Evolutionary conservation across 2,113 vertebrate genomes (phyloP).

Genomic region (Catharus fuscescens): DNA sequence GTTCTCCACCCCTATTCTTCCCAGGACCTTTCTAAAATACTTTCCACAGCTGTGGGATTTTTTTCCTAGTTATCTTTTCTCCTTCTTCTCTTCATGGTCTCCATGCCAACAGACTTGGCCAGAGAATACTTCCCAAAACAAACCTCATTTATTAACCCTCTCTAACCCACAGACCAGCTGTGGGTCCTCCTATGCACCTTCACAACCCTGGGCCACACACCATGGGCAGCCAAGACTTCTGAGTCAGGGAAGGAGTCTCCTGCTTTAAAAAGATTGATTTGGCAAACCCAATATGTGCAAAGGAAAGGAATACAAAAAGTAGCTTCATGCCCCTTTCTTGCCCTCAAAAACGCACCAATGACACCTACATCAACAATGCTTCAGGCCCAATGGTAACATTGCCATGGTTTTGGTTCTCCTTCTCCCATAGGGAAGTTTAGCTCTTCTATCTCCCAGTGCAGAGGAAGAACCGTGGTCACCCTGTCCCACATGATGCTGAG

Average conservation of each 20-base stretch:
- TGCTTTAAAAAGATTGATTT: background rate
- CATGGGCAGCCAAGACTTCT: accelerated
- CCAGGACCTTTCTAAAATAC: no score
- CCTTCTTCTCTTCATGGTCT: no score
- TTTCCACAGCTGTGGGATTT: no score
- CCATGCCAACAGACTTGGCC: no score
- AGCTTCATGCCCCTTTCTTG: background rate
- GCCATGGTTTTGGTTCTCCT: background rate
- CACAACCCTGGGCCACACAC: background rate
- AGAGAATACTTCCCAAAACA: no score
- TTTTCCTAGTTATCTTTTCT: no score
- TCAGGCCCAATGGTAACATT: background rate
- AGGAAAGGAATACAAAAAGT: background rate
- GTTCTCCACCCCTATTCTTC: no score
- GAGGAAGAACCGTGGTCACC: background rate
- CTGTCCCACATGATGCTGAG: background rate
- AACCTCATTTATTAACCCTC: no score
- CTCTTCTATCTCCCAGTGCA: background rate
- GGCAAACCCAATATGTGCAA: background rate
- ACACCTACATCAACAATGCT: background rate
- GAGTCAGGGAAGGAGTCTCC: background rate
- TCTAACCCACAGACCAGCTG: no score
- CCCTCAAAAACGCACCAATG: background rate
- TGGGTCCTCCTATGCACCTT: no score
- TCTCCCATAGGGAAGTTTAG: background rate